phyloP scores from a whole-genome alignment of 2,797 vertebrate genomes.

The Clarias pachynema region DNA sequence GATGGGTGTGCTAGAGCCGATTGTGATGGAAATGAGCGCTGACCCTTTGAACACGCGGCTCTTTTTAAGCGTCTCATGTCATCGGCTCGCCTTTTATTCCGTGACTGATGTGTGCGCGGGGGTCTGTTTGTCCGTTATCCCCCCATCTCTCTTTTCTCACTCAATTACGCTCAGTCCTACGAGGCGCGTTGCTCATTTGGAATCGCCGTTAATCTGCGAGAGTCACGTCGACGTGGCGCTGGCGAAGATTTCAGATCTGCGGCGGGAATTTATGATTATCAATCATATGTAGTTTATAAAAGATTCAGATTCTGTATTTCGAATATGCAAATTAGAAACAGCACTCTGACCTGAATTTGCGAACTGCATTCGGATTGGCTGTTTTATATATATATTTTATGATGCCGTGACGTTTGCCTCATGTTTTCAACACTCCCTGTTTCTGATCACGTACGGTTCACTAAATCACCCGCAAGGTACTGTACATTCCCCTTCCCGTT shows the following conservation, averaged over 20 bases:
- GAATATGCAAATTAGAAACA: constrained; percentile 7
- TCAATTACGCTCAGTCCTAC: constrained; percentile 22
- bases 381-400: not conserved
- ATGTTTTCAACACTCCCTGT: not conserved
- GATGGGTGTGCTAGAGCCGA: constrained; percentile 62
- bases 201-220: constrained; percentile 12
- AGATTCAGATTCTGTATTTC: not conserved
- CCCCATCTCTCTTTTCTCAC: constrained; percentile 31
- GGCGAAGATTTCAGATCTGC: no score
- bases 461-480: not conserved
- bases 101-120: constrained; percentile 34
- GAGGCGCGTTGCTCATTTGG: constrained; percentile 32
- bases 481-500: not conserved
- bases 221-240: not conserved
- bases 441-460: not conserved
- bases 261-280: no score
- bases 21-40: constrained; percentile 72
- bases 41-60: constrained; percentile 58
- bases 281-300: not conserved
- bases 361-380: not conserved
- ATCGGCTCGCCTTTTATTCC: constrained; percentile 57
- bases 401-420: not conserved
- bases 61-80: constrained; percentile 53
- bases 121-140: constrained; percentile 45
- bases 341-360: not conserved